A percentile compares a stretch with the other conserved stretches of the same genome.
phyloP scores from a whole-genome alignment of 2,888 invertebrate genomes.

The Brachypterus glaber region DNA sequence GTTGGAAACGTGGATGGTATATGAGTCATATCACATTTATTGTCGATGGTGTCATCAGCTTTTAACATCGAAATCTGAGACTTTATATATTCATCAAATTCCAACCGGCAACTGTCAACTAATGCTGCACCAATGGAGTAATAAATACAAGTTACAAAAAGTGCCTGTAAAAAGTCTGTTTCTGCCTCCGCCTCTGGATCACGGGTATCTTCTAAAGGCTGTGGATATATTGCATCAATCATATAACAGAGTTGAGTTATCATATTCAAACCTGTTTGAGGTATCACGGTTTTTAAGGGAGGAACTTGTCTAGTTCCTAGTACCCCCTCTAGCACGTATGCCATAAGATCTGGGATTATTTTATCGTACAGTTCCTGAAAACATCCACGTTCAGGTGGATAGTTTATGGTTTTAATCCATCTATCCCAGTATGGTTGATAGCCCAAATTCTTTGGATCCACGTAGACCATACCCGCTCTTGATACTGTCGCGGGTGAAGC shows the following conservation, averaged over 20 bases:
- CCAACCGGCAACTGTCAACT: constrained; percentile 54
- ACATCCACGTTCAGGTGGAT: constrained; percentile 39
- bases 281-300: constrained; percentile 72
- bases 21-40: constrained; percentile 60
- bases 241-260: constrained; percentile 74
- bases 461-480: constrained; percentile 84
- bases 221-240: constrained; percentile 61
- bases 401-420: constrained; percentile 57
- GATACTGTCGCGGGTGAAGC: constrained; percentile 92
- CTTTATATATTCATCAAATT: constrained; percentile 76
- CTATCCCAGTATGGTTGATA: constrained; percentile 79
- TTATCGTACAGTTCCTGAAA: constrained; percentile 59
- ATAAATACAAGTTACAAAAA: constrained; percentile 67
- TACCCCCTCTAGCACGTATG: constrained; percentile 61
- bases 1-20: constrained; percentile 62
- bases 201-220: constrained; percentile 37
- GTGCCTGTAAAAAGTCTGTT: constrained; percentile 56
- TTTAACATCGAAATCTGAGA: constrained; percentile 50
- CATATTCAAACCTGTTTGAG: constrained; percentile 80
- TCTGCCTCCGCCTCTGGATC: constrained; percentile 43
- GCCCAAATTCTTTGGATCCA: constrained; percentile 85
- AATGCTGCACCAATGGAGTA: constrained; percentile 78
- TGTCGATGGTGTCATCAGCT: constrained; percentile 54
- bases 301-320: constrained; percentile 57
- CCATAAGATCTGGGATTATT: constrained; percentile 62